phyloP scores from a whole-genome alignment of 2,113 vertebrate species.

The Prunella fulvescens region DNA sequence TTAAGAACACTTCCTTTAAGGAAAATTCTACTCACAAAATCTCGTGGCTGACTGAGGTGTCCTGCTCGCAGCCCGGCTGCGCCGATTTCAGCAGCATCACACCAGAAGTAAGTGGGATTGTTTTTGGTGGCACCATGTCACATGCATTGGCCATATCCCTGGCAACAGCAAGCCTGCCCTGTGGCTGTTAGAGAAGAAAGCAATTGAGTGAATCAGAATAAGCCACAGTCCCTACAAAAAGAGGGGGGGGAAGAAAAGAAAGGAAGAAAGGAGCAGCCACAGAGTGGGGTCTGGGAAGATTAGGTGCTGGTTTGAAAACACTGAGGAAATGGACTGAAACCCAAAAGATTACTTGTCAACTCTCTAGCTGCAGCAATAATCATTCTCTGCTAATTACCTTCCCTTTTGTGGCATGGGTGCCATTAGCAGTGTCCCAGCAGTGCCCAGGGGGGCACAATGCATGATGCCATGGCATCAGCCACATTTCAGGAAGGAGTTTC shows the following conservation, averaged over 20 bases:
- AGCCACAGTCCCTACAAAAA: conserved; percentile 4
- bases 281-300: conserved; percentile 26
- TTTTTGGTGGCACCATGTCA: not conserved
- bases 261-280: not conserved
- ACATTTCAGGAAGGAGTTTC: not conserved
- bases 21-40: not conserved
- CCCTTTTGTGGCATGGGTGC: not conserved
- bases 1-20: not conserved
- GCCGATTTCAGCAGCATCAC: not conserved
- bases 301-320: conserved; percentile 27
- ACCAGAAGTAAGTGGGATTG: not conserved
- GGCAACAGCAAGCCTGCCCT: conserved; percentile 44
- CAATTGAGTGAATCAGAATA: conserved; percentile 9
- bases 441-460: not conserved
- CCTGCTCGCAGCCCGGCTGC: not conserved
- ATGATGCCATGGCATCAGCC: not conserved
- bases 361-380: conserved; percentile 1
- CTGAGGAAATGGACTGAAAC: not conserved
- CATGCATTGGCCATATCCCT: conserved; percentile 49
- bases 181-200: not conserved
- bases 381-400: conserved; percentile 31
- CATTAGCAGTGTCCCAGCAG: not conserved
- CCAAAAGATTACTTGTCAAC: conserved; percentile 1
- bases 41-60: not conserved
- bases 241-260: not conserved